Conservation (phyloP, 2,113 vertebrate species). For the Herpailurus yagouaroundi region DNA sequence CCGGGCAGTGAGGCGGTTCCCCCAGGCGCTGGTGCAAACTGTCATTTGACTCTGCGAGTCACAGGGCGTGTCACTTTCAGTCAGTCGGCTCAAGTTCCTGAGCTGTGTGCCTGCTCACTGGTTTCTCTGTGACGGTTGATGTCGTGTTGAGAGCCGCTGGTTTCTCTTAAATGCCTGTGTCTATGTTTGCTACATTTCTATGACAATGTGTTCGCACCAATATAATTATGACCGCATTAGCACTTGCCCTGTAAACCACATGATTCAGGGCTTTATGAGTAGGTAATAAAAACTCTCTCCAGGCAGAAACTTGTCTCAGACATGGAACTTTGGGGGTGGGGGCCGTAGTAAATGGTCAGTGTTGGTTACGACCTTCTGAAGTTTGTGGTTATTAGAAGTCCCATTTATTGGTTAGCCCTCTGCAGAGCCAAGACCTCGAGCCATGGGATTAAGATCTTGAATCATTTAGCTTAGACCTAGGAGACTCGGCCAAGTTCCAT, state of each 20-base stretch:
- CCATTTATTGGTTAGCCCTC: slow-evolving; percentile 40
- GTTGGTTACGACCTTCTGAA: slow-evolving; percentile 61
- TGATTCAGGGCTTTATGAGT: slow-evolving; percentile 73
- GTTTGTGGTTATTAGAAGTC: slow-evolving; percentile 47
- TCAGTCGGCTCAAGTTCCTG: slow-evolving; percentile 55
- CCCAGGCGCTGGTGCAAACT: background rate
- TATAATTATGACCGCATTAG: slow-evolving; percentile 80
- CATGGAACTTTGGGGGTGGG: slow-evolving; percentile 28
- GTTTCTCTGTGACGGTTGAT: slow-evolving; percentile 33
- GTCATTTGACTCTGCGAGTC: slow-evolving; percentile 33
- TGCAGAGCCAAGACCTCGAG: slow-evolving; percentile 10
- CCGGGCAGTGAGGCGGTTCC: background rate
- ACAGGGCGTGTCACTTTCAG: slow-evolving; percentile 44
- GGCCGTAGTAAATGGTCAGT: slow-evolving; percentile 47
- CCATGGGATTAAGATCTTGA: slow-evolving; percentile 59
- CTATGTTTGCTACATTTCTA: slow-evolving; percentile 53
- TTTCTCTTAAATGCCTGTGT: slow-evolving; percentile 60
- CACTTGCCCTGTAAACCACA: slow-evolving; percentile 72
- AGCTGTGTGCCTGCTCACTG: background rate
- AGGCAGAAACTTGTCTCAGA: slow-evolving; percentile 74
- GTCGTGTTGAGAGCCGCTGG: slow-evolving; percentile 56
- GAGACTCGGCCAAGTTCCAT: slow-evolving; percentile 57
- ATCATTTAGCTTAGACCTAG: slow-evolving; percentile 54
- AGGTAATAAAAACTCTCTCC: slow-evolving; percentile 78
- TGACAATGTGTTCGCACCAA: slow-evolving; percentile 71